Percentiles rank a stretch among this genome's conserved stretches.
Conservation (phyloP, 2,797 vertebrate genomes). For the Pseudopleuronectes americanus region DNA sequence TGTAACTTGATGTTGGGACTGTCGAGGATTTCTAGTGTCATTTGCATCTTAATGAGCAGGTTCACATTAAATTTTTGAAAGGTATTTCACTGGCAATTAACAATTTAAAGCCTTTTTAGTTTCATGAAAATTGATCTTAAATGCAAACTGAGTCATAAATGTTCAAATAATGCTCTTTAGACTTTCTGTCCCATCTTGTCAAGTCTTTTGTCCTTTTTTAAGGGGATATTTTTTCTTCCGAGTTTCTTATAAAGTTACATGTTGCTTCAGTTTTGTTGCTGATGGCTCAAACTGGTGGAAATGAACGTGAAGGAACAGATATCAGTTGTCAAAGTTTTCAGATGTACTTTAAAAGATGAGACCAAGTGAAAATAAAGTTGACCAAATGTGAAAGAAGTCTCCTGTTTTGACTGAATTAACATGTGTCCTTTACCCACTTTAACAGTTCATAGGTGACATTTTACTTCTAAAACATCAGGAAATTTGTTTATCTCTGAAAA, state of each 20-base stretch:
- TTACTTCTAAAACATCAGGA: neutral
- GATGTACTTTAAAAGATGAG: constrained; percentile 71
- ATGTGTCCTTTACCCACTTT: neutral
- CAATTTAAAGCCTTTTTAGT: neutral
- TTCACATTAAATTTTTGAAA: neutral
- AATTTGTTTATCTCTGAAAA: neutral
- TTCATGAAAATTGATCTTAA: neutral
- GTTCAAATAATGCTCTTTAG: constrained; percentile 35
- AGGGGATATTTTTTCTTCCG: constrained; percentile 41
- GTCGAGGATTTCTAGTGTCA: constrained; percentile 36
- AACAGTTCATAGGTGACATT: neutral
- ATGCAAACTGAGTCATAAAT: constrained; percentile 1
- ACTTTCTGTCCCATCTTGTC: constrained; percentile 26
- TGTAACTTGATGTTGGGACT: constrained; percentile 38
- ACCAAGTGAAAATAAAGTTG: constrained; percentile 81
- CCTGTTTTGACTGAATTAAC: constrained; percentile 4
- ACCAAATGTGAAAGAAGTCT: constrained; percentile 64
- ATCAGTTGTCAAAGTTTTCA: constrained; percentile 58
- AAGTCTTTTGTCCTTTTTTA: constrained; percentile 42
- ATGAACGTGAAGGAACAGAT: constrained; percentile 49
- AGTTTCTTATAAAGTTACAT: constrained; percentile 54
- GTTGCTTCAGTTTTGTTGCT: constrained; percentile 55
- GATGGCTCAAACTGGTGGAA: constrained; percentile 52
- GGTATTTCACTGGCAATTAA: neutral
- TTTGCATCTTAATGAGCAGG: constrained; percentile 23